Evolutionary conservation across 2,888 invertebrate species (phyloP).

Genomic region (Bimastos eiseni): DNA sequence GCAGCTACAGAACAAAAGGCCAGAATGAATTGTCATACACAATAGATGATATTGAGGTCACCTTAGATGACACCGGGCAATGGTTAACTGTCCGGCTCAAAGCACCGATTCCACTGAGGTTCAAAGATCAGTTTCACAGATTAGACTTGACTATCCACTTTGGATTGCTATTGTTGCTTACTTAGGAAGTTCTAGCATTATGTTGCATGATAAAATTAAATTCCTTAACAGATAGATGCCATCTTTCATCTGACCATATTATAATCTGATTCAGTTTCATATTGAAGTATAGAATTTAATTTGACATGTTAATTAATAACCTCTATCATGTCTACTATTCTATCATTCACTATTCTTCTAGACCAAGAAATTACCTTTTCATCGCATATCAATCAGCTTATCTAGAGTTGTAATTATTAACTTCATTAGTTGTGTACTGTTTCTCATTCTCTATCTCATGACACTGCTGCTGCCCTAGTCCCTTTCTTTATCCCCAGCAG

Average conservation of each 20-base stretch:
- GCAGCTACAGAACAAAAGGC: constrained; percentile 38
- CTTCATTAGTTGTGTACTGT: too few species aligned
- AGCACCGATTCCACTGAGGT: neutral
- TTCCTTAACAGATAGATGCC: neutral
- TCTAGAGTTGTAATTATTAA: too few species aligned
- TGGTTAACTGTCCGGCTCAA: constrained; percentile 52
- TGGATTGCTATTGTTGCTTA: neutral
- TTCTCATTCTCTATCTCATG: too few species aligned
- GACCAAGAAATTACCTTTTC: too few species aligned
- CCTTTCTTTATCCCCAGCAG: too few species aligned
- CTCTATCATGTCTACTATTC: too few species aligned
- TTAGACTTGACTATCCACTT: neutral
- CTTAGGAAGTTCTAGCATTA: neutral
- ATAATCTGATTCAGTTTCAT: neutral
- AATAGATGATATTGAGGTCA: constrained; percentile 57
- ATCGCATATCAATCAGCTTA: too few species aligned
- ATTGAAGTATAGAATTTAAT: neutral
- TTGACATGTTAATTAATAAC: neutral
- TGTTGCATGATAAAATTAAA: neutral
- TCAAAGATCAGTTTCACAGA: neutral
- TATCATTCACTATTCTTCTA: too few species aligned
- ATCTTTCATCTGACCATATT: neutral
- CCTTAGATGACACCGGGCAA: constrained; percentile 50
- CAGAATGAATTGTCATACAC: constrained; percentile 48
- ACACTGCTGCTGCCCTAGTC: too few species aligned